These are phyloP conservation scores for Parascotia fuliginaria DNA, from an alignment of 2,888 invertebrate species.

Conservation along the genomic window DNA sequence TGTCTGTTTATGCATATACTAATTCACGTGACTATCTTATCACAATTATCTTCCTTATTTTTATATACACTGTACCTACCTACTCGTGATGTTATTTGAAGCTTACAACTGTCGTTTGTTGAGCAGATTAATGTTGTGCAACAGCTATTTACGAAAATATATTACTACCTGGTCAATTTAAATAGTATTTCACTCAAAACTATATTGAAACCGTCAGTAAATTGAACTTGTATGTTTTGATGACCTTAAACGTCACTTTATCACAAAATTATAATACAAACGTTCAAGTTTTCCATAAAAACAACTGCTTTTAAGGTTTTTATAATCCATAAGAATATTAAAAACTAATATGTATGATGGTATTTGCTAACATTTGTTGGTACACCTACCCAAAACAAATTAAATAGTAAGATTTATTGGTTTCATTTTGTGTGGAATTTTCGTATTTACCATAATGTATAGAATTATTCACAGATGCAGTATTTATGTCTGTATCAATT, in stretches of 20 bases:
- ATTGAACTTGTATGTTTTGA: background rate
- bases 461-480: conserved; percentile 21
- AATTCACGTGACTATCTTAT: too few species aligned
- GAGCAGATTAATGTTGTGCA: too few species aligned
- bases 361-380: background rate
- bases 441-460: conserved; percentile 17
- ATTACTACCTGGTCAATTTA: too few species aligned
- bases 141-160: too few species aligned
- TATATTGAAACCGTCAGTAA: background rate
- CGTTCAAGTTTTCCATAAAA: background rate
- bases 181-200: too few species aligned
- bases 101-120: too few species aligned
- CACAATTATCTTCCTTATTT: too few species aligned
- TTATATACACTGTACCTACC: too few species aligned
- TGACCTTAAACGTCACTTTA: background rate
- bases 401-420: conserved; percentile 25
- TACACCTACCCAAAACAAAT: conserved; percentile 15
- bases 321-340: background rate
- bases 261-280: background rate
- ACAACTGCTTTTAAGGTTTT: background rate
- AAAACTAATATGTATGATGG: background rate
- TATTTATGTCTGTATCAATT: conserved; percentile 43
- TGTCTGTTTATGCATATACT: too few species aligned
- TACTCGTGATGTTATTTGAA: too few species aligned
- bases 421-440: conserved; percentile 15